These are phyloP conservation scores for Siphonodentalium dalli DNA, from an alignment of 2,888 invertebrate species.

Conservation along the genomic window DNA sequence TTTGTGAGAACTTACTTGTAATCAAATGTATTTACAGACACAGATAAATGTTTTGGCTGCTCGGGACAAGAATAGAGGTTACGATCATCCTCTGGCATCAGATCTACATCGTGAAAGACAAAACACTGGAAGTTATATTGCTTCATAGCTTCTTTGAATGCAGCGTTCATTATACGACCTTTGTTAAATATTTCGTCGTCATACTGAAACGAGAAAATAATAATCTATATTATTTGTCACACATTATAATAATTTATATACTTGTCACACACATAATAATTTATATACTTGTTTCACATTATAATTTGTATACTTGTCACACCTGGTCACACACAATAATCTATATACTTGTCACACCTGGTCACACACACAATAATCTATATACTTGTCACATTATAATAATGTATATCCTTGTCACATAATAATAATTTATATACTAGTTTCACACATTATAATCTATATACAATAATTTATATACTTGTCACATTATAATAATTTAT, in stretches of 20 bases:
- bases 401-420: no score
- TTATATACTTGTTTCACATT: background rate
- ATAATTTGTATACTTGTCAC: background rate
- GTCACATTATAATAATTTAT: no score
- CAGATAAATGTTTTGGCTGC: conserved; percentile 92
- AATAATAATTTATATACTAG: no score
- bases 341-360: no score
- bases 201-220: conserved; percentile 61
- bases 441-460: no score
- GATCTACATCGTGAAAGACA: conserved; percentile 95
- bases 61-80: conserved; percentile 91
- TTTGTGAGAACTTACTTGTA: conserved; percentile 66
- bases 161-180: conserved; percentile 96
- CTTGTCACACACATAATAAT: background rate
- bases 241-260: background rate
- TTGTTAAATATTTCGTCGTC: conserved; percentile 85
- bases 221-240: background rate
- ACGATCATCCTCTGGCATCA: conserved; percentile 89
- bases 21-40: conserved; percentile 66
- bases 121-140: conserved; percentile 81
- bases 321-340: no score
- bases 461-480: no score
- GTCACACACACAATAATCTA: no score
- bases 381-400: no score
- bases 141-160: conserved; percentile 88